A percentile compares a stretch with the other conserved stretches of the same genome.
Conservation (phyloP, 2,113 vertebrate genomes). For the Sclerurus mexicanus region DNA sequence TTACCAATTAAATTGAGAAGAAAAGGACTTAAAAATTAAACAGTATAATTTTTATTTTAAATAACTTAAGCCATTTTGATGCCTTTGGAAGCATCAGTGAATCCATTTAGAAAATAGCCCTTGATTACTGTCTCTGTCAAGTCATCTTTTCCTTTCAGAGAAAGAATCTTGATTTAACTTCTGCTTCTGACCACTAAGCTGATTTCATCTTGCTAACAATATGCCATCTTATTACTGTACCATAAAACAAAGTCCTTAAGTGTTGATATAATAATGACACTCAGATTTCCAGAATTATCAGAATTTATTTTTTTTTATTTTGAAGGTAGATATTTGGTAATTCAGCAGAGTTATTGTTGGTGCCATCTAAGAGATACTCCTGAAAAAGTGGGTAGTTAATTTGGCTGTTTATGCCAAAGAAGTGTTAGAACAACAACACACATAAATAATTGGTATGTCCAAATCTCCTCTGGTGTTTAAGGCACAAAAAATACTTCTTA, state of each 20-base stretch:
- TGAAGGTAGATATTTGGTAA: neutral
- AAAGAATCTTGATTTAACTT: neutral
- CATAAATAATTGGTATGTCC: neutral
- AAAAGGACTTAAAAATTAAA: neutral
- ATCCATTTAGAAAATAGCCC: neutral
- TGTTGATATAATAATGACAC: neutral
- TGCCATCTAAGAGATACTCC: neutral
- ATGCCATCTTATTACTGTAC: neutral
- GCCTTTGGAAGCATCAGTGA: neutral
- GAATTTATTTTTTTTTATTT: neutral
- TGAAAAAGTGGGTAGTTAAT: neutral
- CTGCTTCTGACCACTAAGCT: neutral
- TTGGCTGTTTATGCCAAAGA: neutral
- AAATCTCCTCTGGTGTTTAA: neutral
- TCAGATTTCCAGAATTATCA: neutral
- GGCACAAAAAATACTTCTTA: neutral
- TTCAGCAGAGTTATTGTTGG: neutral
- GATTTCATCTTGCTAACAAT: neutral
- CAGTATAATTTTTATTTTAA: neutral
- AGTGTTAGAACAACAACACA: neutral
- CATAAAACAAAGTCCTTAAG: neutral
- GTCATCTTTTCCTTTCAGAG: slow-evolving; percentile 4
- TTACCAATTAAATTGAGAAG: neutral
- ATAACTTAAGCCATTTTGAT: neutral
- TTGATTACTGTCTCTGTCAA: slow-evolving; percentile 10